Base-by-base conservation (phyloP, 2,113 vertebrate genomes). In the Passer domesticus region DNA sequence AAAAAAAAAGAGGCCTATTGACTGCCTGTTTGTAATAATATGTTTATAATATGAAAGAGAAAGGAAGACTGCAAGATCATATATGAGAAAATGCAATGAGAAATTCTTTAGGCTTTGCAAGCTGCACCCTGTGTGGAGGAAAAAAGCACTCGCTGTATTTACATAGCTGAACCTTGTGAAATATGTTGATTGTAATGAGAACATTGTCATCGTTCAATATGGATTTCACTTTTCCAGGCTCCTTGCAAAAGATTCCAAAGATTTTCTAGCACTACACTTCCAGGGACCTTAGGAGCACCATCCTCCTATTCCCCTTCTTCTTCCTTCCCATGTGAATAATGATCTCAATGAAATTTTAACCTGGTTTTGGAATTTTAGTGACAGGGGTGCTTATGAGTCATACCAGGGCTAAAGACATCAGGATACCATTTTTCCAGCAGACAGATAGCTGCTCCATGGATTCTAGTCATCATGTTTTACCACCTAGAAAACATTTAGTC, bases 11-110 rank as follows among this genome's bases (percentile, higher is more conserved):
- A 37, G 25, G 59, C 77, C 89, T 91, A 91, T 96, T 96, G 92
- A 94, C 73, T 41, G 53, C 44, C 67, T 69, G 67, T 93, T 96
- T 90, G 81, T 76, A 89, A 83, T 93, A 94, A 96, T 94, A 94
- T 73, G 67, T 95, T 95, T 96, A 87, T 82, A 94, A 94, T 92
- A 90, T 56, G 83, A 94, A 96, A 96, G 90, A 92, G 72, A 88
- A 93, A 92, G 74, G 83, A 87, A 90, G 63, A 50, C 87, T 85
- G 53, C 73, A 56, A 46, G 90, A 87, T 95, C 50, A 63, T 94
- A 89, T 93, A 95, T 73, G 88, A 95, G 80, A 93, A 95, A 97
- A 93, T 43, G 50, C 50, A 84, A 90, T 3, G 27, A 92, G 68
- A 82, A 95, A 89, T 87, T 92, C 73, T 64, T 90, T 69, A 69